Evolutionary conservation across 2,113 vertebrate species (phyloP).

Genomic region (Hippocampus abdominalis): DNA sequence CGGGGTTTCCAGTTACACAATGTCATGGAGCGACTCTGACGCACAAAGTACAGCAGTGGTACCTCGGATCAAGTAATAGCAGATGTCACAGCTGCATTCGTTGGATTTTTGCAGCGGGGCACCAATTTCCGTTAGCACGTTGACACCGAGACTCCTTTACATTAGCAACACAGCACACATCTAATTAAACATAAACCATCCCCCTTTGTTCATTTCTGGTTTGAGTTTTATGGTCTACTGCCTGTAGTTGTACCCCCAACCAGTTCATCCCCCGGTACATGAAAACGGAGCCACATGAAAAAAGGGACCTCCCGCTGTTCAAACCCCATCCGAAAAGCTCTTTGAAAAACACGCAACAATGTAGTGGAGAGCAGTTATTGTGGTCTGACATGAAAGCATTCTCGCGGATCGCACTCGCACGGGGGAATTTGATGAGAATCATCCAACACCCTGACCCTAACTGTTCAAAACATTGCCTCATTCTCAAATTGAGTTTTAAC

Average conservation of each 20-base stretch:
- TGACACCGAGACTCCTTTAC: background rate
- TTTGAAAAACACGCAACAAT: conserved; percentile 35
- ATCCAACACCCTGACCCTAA: background rate
- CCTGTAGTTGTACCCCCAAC: conserved; percentile 43
- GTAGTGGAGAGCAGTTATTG: background rate
- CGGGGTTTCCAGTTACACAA: conserved; percentile 47
- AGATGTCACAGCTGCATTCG: background rate
- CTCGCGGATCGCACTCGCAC: background rate
- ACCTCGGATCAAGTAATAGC: conserved; percentile 12
- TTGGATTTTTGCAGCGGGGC: background rate
- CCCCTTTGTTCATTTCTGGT: conserved; percentile 17
- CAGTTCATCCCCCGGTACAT: conserved; percentile 50
- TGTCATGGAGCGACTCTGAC: conserved; percentile 29
- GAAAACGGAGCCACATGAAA: conserved; percentile 41
- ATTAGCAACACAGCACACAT: conserved; percentile 16
- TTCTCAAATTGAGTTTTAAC: background rate
- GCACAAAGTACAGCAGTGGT: conserved; percentile 3
- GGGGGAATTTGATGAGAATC: background rate
- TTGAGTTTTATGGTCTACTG: conserved; percentile 55
- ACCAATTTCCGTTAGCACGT: conserved; percentile 3
- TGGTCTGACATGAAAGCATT: background rate
- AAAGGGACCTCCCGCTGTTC: conserved; percentile 29
- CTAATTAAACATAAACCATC: conserved; percentile 20
- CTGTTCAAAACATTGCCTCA: background rate
- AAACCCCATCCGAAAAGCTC: conserved; percentile 28